Conservation (phyloP, 2,888 invertebrate genomes). For the Trichogramma evanescens region DNA sequence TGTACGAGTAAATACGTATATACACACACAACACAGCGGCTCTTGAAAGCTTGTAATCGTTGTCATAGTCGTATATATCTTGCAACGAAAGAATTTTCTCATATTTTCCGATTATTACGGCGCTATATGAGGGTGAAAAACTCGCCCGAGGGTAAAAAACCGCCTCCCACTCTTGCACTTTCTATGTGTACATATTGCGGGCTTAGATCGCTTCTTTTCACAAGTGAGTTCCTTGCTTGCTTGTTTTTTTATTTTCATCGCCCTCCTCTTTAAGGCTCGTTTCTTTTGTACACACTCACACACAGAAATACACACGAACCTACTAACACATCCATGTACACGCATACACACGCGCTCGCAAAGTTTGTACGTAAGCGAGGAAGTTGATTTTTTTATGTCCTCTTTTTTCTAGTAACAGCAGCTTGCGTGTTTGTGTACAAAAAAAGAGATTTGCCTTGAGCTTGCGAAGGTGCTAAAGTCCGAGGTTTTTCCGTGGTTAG, state of each 20-base stretch:
- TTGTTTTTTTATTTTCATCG: not conserved
- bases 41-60: too few species aligned
- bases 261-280: constrained; percentile 21
- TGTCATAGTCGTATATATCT: too few species aligned
- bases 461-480: too few species aligned
- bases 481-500: too few species aligned
- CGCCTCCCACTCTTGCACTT: not conserved
- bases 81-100: constrained; percentile 33
- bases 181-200: constrained; percentile 7
- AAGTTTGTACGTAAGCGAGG: not conserved
- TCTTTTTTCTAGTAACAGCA: too few species aligned
- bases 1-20: too few species aligned
- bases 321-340: not conserved
- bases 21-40: too few species aligned
- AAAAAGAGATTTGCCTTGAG: too few species aligned
- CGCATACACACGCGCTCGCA: not conserved
- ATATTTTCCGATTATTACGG: constrained; percentile 38
- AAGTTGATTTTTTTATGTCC: too few species aligned
- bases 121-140: constrained; percentile 3
- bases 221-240: too few species aligned
- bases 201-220: constrained; percentile 10
- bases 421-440: too few species aligned
- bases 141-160: not conserved
- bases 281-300: constrained; percentile 2
- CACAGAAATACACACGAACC: too few species aligned